These are phyloP conservation scores for Ailuropoda melanoleuca DNA, from an alignment of 2,113 vertebrate genomes.

Conservation along the genomic window DNA sequence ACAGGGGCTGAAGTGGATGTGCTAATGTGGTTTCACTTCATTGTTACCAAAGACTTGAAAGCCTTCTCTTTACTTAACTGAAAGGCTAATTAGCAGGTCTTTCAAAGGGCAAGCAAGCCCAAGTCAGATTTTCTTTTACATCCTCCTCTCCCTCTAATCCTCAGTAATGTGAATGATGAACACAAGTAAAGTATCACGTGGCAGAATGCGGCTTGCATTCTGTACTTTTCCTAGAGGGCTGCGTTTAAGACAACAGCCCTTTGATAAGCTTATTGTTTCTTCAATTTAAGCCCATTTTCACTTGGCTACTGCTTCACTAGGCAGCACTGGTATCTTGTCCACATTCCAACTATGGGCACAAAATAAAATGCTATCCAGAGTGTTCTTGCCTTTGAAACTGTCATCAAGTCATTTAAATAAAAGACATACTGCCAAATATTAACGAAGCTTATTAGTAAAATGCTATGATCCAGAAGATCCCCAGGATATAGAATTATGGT, in stretches of 20 bases:
- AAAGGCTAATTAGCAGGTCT: slow-evolving; percentile 30
- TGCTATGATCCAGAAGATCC: slow-evolving; percentile 48
- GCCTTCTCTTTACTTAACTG: slow-evolving; percentile 16
- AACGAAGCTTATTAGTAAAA: slow-evolving; percentile 71
- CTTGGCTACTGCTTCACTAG: slow-evolving; percentile 39
- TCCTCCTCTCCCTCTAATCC: neutral
- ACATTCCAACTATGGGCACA: slow-evolving; percentile 23
- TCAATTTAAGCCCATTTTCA: slow-evolving; percentile 47
- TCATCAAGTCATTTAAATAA: slow-evolving; percentile 62
- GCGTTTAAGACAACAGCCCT: neutral
- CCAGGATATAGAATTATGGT: slow-evolving; percentile 48
- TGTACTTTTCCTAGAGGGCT: neutral
- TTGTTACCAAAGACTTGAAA: slow-evolving; percentile 4
- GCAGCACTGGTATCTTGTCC: slow-evolving; percentile 32
- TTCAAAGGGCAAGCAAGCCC: neutral
- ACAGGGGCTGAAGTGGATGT: neutral
- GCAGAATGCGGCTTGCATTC: neutral
- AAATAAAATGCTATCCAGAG: slow-evolving; percentile 41
- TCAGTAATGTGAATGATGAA: neutral
- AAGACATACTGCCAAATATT: slow-evolving; percentile 64
- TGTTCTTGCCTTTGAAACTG: slow-evolving; percentile 35
- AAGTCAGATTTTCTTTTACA: slow-evolving; percentile 33
- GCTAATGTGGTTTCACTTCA: neutral
- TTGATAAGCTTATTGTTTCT: slow-evolving; percentile 1
- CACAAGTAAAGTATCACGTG: neutral